These are phyloP conservation scores for Luperina nickerlii DNA, from an alignment of 2,888 invertebrate species.

Conservation along the genomic window DNA sequence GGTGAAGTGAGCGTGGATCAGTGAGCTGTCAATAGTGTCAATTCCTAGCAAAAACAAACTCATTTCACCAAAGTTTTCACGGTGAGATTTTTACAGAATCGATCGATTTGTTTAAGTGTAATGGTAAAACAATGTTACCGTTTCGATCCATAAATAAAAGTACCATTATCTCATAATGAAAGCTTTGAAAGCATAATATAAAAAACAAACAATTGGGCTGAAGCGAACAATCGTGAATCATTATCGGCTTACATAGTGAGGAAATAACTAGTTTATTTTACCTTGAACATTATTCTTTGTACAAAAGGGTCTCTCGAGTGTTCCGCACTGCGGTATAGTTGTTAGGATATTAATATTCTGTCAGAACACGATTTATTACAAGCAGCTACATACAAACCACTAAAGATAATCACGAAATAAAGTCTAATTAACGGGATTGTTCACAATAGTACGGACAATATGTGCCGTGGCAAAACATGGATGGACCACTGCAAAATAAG, in stretches of 20 bases:
- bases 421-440: not conserved
- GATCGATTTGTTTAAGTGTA: not conserved
- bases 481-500: not conserved
- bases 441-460: not conserved
- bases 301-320: slow-evolving; percentile 3
- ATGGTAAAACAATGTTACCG: not conserved
- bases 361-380: slow-evolving; percentile 47
- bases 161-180: not conserved
- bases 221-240: slow-evolving; percentile 8
- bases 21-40: too few relatives aligned
- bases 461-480: not conserved
- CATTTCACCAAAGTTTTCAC: too few relatives aligned
- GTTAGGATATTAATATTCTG: slow-evolving; percentile 37
- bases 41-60: too few relatives aligned
- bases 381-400: slow-evolving; percentile 1
- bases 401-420: not conserved
- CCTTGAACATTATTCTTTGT: slow-evolving; percentile 16
- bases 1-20: too few relatives aligned
- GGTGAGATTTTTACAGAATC: too few relatives aligned
- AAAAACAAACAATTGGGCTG: not conserved
- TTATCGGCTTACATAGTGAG: slow-evolving; percentile 22
- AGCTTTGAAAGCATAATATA: slow-evolving; percentile 5
- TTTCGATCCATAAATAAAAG: slow-evolving; percentile 8
- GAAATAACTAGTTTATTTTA: slow-evolving; percentile 29
- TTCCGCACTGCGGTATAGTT: slow-evolving; percentile 39